phyloP scores from a whole-genome alignment of 2,113 vertebrate species.

The Guaruba guarouba region DNA sequence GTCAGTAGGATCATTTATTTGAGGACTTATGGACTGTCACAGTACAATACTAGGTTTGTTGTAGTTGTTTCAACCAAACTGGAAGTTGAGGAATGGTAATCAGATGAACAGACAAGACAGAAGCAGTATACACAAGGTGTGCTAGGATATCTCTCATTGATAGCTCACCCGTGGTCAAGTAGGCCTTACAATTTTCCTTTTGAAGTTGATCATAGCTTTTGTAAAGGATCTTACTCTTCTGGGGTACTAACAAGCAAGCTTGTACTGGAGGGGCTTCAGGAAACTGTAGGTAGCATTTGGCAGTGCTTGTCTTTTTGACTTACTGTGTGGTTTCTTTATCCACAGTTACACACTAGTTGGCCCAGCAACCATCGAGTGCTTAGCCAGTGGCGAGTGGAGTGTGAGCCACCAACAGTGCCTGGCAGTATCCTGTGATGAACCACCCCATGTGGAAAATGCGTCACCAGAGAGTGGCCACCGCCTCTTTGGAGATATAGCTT shows the following conservation, averaged over 20 bases:
- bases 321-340: not conserved
- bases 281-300: not conserved
- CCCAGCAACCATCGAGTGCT: slow-evolving; percentile 84
- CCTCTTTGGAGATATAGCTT: slow-evolving; percentile 89
- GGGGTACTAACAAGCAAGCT: not conserved
- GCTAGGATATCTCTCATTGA: not conserved
- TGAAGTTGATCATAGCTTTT: not conserved
- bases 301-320: slow-evolving; percentile 7
- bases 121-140: not conserved
- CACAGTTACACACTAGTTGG: slow-evolving; percentile 90
- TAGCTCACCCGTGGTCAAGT: not conserved
- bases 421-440: slow-evolving; percentile 91
- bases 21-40: not conserved
- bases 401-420: slow-evolving; percentile 85
- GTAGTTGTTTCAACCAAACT: not conserved
- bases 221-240: not conserved
- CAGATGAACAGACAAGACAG: not conserved
- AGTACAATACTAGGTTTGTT: not conserved
- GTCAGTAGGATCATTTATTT: not conserved
- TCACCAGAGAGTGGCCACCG: slow-evolving; percentile 88
- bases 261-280: not conserved
- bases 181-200: not conserved
- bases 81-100: not conserved
- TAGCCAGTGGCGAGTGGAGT: slow-evolving; percentile 86
- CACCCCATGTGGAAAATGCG: slow-evolving; percentile 89